Evolutionary conservation across 2,797 vertebrate species (phyloP).

Genomic region (Tokudaia tokunoshimensis): DNA sequence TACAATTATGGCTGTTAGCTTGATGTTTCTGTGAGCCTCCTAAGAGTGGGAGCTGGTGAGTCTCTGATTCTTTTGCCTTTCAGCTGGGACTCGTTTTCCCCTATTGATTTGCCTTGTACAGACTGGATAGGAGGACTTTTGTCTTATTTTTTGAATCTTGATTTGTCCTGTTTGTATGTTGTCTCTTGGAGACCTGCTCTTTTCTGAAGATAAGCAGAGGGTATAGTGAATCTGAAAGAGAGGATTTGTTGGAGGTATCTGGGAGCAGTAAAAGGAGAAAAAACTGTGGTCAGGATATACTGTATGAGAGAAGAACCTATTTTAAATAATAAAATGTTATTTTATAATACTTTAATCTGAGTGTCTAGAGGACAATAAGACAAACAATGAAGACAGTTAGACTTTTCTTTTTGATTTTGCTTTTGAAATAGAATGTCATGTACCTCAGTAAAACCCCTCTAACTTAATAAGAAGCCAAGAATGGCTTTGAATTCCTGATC

Average conservation of each 20-base stretch:
- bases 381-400: constrained; percentile 5
- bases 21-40: background rate
- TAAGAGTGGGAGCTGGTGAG: background rate
- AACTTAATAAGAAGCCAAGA: background rate
- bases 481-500: background rate
- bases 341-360: background rate
- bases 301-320: background rate
- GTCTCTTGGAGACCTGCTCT: background rate
- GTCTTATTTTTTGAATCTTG: background rate
- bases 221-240: background rate
- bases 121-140: background rate
- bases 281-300: background rate
- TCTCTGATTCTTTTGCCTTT: background rate
- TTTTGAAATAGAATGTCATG: background rate
- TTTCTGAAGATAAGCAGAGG: background rate
- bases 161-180: background rate
- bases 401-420: background rate
- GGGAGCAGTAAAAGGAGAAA: background rate
- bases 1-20: background rate
- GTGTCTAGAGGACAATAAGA: background rate
- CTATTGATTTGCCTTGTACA: background rate
- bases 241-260: background rate
- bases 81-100: background rate
- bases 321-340: background rate
- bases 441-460: background rate